phyloP scores from a whole-genome alignment of 2,888 invertebrate genomes.

The Aleiodes leptofemur region DNA sequence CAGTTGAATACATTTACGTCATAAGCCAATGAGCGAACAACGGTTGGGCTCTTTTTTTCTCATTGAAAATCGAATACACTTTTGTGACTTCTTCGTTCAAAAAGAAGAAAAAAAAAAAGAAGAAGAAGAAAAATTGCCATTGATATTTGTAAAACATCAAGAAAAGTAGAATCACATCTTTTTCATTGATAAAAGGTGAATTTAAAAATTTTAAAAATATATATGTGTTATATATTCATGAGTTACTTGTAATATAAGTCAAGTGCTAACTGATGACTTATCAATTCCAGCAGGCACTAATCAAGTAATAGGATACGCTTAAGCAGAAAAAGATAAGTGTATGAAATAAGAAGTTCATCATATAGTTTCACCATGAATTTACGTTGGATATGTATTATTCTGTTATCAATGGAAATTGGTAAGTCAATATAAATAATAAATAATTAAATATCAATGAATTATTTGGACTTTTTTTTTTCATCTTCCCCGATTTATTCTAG shows the following conservation, averaged over 20 bases:
- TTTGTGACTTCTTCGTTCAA: background rate
- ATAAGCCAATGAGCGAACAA: slow-evolving; percentile 15
- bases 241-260: background rate
- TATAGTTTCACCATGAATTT: slow-evolving; percentile 20
- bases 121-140: background rate
- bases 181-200: too few species aligned
- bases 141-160: background rate
- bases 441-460: background rate
- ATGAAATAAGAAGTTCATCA: slow-evolving; percentile 18
- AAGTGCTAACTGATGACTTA: slow-evolving; percentile 23
- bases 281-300: slow-evolving; percentile 18
- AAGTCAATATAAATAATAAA: slow-evolving; percentile 16
- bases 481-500: background rate
- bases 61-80: slow-evolving; percentile 21
- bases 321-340: slow-evolving; percentile 4
- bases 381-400: background rate
- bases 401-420: slow-evolving; percentile 12
- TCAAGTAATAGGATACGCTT: background rate
- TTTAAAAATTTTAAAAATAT: background rate
- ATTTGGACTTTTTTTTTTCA: background rate
- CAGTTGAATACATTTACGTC: background rate
- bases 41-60: background rate
- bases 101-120: too few species aligned
- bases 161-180: background rate
- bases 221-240: background rate